Conservation (phyloP, 2,888 invertebrate genomes). For the Pseudococcus viburni region DNA sequence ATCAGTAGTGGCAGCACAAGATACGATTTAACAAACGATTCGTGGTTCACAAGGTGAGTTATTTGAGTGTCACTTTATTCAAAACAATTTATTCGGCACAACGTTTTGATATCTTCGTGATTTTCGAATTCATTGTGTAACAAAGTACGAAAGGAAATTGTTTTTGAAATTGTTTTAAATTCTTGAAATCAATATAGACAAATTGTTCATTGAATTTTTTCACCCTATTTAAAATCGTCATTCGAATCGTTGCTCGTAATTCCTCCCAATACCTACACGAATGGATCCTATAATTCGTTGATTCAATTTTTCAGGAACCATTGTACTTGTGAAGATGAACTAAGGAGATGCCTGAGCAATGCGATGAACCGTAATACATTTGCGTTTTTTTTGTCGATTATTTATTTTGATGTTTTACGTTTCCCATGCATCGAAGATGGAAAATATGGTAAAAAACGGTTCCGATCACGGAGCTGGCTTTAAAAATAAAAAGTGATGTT, state of each 20-base stretch:
- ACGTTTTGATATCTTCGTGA: neutral
- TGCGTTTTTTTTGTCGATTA: slow-evolving; percentile 83
- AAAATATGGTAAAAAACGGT: slow-evolving; percentile 55
- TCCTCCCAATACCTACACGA: neutral
- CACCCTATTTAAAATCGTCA: neutral
- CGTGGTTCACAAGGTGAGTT: slow-evolving; percentile 83
- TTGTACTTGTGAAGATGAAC: slow-evolving; percentile 87
- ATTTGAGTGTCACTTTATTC: neutral
- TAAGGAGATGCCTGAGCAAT: slow-evolving; percentile 82
- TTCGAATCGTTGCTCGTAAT: neutral
- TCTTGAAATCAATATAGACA: slow-evolving; percentile 17
- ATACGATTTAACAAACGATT: slow-evolving; percentile 88
- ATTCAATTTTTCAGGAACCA: slow-evolving; percentile 77
- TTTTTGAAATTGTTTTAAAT: neutral
- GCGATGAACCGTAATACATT: slow-evolving; percentile 77
- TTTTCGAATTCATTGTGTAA: slow-evolving; percentile 10
- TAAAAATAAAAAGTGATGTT: neutral
- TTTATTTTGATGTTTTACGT: slow-evolving; percentile 88
- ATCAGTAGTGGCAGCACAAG: slow-evolving; percentile 79
- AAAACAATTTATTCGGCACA: neutral
- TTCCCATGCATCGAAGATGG: slow-evolving; percentile 80
- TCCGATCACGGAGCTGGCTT: slow-evolving; percentile 20
- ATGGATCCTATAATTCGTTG: no score
- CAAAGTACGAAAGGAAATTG: neutral
- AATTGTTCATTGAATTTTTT: slow-evolving; percentile 1